Evolutionary conservation across 2,113 vertebrate species (phyloP), one percentile per base, ranked within the genome.

Genomic region (Thinocorus orbignyianus): DNA sequence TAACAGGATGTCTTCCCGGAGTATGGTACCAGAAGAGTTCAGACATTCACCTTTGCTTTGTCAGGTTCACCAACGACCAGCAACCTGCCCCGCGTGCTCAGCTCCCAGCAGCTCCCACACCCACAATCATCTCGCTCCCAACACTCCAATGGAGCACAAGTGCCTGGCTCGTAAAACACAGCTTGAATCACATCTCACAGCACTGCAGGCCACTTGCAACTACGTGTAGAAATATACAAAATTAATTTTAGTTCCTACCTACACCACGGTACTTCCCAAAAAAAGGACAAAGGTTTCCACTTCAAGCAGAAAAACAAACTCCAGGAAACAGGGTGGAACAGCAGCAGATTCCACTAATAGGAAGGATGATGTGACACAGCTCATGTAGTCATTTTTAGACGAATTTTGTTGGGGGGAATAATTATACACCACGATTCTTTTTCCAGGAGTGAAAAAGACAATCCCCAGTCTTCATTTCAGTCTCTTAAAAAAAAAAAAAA

Each of bases 211-310:
- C 17, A 17, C 13, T 41, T 74, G 26, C 39, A 60, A 41, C 81
- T 1, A 9, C 4, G 24, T 25, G 46, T 44, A 83, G 17, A 66
- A 81, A 76, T 2, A 26, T 3, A 33, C 4, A 31, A 18, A 48
- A 68, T 65, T 92, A 41, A 76, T 76, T 92, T 89, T 77, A 79
- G 81, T 42, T 82, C 71, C 68, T 49, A 88, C 66, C 74, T 51
- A 35, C 74, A 58, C 28, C 51, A 54, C 3, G 3, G 86, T 24
- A 46, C 90, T 92, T 93, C 90, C 92, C 94, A 94, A 95, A 95
- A 90, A 66, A 90, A 70, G 78, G 94, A 62, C 37, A 69, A 77
- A 91, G 85, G 94, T 96, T 95, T 96, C 96, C 91, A 93, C 68
- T 91, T 49, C 10, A 7, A 54, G 78, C 81, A 94, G 94, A 90